These are phyloP conservation scores for Tupaia chinensis DNA, from an alignment of 2,113 vertebrate genomes.

Conservation along the genomic window DNA sequence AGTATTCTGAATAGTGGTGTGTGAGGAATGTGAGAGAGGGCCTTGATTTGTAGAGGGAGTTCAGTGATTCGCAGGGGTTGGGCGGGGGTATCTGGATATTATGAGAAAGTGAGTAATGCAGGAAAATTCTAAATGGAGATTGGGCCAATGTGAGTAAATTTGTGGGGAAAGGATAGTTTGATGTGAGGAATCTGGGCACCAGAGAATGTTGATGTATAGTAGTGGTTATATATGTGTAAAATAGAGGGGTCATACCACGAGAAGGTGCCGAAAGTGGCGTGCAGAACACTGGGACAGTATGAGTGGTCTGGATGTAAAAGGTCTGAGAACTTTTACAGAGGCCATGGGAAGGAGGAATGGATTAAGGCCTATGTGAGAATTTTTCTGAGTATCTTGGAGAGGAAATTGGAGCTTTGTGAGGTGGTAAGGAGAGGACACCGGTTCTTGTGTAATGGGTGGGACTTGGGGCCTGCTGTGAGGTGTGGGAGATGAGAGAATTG, in stretches of 20 bases:
- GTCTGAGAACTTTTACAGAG: neutral
- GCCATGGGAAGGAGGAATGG: neutral
- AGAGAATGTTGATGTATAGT: neutral
- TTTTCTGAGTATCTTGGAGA: neutral
- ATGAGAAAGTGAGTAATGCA: slow-evolving; percentile 3
- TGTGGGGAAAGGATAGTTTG: neutral
- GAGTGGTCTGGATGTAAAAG: neutral
- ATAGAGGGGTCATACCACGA: neutral
- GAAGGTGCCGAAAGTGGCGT: neutral
- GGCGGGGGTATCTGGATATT: neutral
- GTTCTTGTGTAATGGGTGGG: neutral
- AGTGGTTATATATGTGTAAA: neutral
- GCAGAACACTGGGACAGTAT: neutral
- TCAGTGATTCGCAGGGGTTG: neutral
- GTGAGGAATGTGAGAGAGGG: neutral
- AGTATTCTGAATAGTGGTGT: neutral
- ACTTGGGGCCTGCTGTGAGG: neutral
- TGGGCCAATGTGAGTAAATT: neutral
- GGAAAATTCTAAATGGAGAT: neutral
- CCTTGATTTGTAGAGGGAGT: slow-evolving; percentile 29
- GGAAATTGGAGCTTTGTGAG: neutral
- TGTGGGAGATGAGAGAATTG: neutral
- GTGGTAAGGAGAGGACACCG: neutral
- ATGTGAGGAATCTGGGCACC: neutral
- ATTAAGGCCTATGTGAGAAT: neutral